These are phyloP conservation scores for Tragelaphus buxtoni DNA, from an alignment of 2,113 vertebrate genomes.

Conservation along the genomic window DNA sequence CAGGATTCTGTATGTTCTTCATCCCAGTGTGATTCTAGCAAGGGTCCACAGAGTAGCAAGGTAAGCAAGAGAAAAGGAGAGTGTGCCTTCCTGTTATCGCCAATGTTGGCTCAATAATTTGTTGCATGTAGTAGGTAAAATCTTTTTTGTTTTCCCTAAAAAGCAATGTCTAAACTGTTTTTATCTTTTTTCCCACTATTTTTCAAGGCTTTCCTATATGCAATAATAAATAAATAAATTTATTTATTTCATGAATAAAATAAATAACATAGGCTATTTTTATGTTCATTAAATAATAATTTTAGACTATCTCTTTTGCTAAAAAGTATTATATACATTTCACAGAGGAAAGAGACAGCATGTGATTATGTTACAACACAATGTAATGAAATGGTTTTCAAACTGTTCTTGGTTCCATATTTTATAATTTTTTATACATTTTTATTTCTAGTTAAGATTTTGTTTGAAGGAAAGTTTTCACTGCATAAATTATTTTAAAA, in stretches of 20 bases:
- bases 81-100: neutral
- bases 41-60: constrained; percentile 64
- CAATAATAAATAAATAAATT: neutral
- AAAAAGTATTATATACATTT: neutral
- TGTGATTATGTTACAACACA: neutral
- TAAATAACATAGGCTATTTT: neutral
- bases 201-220: neutral
- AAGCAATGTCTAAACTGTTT: neutral
- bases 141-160: neutral
- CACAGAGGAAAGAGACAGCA: neutral
- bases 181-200: neutral
- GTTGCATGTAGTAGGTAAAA: neutral
- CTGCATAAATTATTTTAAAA: neutral
- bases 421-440: constrained; percentile 5
- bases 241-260: neutral
- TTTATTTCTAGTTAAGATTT: neutral
- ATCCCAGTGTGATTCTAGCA: constrained; percentile 60
- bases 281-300: neutral
- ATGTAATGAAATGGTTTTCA: neutral
- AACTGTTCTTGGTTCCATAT: neutral
- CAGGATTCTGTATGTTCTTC: constrained; percentile 68
- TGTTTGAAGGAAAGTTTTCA: neutral
- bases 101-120: neutral
- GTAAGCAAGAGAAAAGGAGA: neutral
- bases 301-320: neutral